These are phyloP conservation scores for Sturmia bella DNA, from an alignment of 2,888 invertebrate species.

Conservation along the genomic window DNA sequence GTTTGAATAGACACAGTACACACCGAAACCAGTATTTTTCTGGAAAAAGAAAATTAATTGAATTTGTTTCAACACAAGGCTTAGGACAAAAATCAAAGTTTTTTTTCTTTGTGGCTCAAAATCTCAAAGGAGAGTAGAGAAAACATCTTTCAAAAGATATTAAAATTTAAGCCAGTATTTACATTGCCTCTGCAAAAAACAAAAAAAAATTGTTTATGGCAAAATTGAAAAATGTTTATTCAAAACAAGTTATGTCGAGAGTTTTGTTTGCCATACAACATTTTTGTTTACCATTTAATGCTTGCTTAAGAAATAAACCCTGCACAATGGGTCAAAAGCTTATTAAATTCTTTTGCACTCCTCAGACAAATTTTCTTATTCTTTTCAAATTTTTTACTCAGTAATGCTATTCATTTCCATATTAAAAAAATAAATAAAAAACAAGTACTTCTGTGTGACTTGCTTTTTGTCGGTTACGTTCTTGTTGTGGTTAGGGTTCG, in stretches of 20 bases:
- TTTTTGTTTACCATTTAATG: background rate
- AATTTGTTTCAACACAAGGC: constrained; percentile 40
- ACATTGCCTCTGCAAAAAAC: constrained; percentile 39
- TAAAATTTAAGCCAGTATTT: background rate
- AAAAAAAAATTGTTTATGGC: constrained; percentile 56
- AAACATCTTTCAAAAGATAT: constrained; percentile 4
- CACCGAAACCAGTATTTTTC: constrained; percentile 47
- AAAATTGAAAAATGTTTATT: constrained; percentile 49
- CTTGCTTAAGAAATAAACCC: background rate
- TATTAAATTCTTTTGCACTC: no score
- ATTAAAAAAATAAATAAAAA: no score
- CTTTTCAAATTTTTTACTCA: no score
- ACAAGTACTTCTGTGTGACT: no score
- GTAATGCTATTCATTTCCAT: no score
- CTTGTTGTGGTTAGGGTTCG: no score
- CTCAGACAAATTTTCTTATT: no score
- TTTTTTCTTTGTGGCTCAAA: constrained; percentile 27
- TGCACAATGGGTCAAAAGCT: background rate
- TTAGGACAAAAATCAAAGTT: constrained; percentile 13
- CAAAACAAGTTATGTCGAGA: constrained; percentile 53
- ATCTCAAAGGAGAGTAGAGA: background rate
- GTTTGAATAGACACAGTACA: constrained; percentile 2
- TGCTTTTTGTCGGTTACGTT: no score
- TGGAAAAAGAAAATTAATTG: constrained; percentile 57
- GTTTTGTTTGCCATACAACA: constrained; percentile 28